Evolutionary conservation across 2,888 invertebrate species (phyloP).

Genomic region (Microctonus aethiopoides): DNA sequence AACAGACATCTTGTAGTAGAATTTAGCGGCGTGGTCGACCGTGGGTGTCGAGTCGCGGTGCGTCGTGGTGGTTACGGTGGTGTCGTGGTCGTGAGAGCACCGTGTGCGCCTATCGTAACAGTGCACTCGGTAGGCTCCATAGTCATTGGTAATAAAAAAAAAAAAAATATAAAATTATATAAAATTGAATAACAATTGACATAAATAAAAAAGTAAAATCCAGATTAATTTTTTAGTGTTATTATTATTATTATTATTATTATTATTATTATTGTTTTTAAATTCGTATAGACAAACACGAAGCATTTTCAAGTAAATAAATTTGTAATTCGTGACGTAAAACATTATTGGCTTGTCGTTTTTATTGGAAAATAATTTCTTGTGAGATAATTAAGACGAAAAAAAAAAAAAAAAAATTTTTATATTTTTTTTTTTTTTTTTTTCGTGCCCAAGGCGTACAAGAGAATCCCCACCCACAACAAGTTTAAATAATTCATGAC

Average conservation of each 20-base stretch:
- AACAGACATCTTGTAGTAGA: constrained; percentile 65
- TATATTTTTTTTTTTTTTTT: too few species aligned
- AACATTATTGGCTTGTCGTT: background rate
- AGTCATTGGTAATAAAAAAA: constrained; percentile 15
- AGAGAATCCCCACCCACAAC: background rate
- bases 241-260: background rate
- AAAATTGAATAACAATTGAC: background rate
- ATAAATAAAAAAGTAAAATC: background rate
- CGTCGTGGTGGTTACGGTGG: constrained; percentile 46
- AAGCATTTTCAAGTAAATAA: too few species aligned
- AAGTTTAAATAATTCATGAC: too few species aligned
- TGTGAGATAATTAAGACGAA: too few species aligned
- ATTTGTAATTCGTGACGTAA: background rate
- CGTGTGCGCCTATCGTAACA: constrained; percentile 42
- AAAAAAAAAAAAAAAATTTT: too few species aligned
- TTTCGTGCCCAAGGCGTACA: too few species aligned
- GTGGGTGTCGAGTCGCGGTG: constrained; percentile 52
- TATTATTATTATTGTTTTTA: background rate
- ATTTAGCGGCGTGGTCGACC: constrained; percentile 62
- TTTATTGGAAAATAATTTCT: too few species aligned
- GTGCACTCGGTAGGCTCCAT: constrained; percentile 17
- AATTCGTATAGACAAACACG: too few species aligned
- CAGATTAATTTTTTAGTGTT: background rate
- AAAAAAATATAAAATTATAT: background rate
- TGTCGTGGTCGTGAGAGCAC: constrained; percentile 45